Evolutionary conservation across 2,888 invertebrate genomes (phyloP), one percentile per base, ranked within the genome.

Genomic region (Galeruca laticollis): DNA sequence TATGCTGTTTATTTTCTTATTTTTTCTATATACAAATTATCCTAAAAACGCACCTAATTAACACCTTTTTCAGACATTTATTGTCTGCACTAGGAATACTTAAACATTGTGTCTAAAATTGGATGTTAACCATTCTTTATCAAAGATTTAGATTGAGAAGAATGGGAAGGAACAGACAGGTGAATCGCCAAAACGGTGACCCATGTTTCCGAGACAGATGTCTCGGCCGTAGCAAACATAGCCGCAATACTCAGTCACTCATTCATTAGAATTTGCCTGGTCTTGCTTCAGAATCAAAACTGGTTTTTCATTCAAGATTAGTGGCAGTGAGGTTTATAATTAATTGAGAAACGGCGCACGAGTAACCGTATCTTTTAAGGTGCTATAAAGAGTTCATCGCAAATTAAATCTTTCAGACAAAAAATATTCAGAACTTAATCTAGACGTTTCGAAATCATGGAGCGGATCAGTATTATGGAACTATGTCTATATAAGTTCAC

Each of bases 161-260:
- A 26, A 26, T 26, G 13, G n/a, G n/a, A 13, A 40, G n/a, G n/a
- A n/a, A 40, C 2, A n/a, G 40, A 40, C n/a, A 40, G 40, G 40
- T 40, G n/a, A 40, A 40, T 40, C 40, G n/a, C 40, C n/a, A 40
- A 37, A 37, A 13, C 13, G n/a, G 65, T 62, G 63, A 63, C 67
- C 60, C 49, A 59, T 49, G 67, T 59, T 62, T 35, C 47, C 43
- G 67, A 68, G 70, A 68, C 56, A 60, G 60, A 71, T 68, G 35
- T 37, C 68, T 49, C n/a, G 11, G 51, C 52, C 59, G 52, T 60
- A 57, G 64, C 51, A 57, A 66, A 61, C 52, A 56, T 43, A 61
- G 6, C 64, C 65, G 43, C 57, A 49, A 40, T 11, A 13, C 66
- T 70, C 49, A 31, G 43, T 70, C 65, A 57, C 49, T 43, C 57